phyloP scores from a whole-genome alignment of 2,888 invertebrate species.

The Eurytoma californica region DNA sequence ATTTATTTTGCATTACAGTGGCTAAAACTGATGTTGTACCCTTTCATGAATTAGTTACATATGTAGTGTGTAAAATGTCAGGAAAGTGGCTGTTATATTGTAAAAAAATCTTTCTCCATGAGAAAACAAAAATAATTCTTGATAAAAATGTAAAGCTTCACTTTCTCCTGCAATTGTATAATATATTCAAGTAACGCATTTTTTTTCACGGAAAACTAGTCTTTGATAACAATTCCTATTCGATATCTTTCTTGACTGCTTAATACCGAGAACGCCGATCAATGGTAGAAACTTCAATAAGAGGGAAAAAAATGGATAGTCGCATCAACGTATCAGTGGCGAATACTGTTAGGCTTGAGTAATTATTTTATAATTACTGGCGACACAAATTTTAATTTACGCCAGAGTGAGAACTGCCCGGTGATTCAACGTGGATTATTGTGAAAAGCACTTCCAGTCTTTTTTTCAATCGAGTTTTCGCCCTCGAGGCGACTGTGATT shows the following conservation, averaged over 20 bases:
- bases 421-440: conserved; percentile 24
- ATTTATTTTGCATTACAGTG: neutral
- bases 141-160: neutral
- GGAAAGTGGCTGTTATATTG: too few relatives aligned
- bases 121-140: too few relatives aligned
- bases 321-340: neutral
- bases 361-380: conserved; percentile 31
- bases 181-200: neutral
- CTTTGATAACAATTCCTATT: neutral
- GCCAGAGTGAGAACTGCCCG: neutral
- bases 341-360: neutral
- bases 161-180: neutral
- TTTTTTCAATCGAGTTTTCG: conserved; percentile 1
- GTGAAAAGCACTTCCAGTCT: conserved; percentile 13
- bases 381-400: conserved; percentile 24
- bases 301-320: neutral
- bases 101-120: too few relatives aligned
- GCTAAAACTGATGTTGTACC: too few relatives aligned
- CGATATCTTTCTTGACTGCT: conserved; percentile 14
- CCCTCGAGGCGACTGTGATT: neutral
- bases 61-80: too few relatives aligned
- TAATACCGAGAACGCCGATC: conserved; percentile 1
- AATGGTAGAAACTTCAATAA: conserved; percentile 1
- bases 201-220: conserved; percentile 14
- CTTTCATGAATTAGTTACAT: too few relatives aligned